A percentile compares a stretch with the other conserved stretches of the same genome.
Conservation (phyloP, 2,797 vertebrate species). For the Botia almorhae region DNA sequence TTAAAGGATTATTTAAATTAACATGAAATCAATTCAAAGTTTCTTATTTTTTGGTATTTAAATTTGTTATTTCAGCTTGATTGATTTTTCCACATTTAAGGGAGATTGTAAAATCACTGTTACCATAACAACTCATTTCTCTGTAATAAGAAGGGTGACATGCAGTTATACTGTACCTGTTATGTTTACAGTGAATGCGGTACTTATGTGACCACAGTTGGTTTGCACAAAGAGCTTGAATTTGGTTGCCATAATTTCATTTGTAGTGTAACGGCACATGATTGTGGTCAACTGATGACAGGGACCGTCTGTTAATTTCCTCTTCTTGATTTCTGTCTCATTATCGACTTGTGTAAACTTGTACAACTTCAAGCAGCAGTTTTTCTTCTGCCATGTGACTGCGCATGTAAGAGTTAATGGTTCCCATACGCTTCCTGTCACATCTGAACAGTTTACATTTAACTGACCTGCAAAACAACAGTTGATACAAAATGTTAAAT, state of each 20-base stretch:
- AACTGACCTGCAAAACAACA: no score
- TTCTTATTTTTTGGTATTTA: no score
- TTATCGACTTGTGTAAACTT: background rate
- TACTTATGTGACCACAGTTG: fast-evolving
- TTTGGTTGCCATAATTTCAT: background rate
- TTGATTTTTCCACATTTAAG: no score
- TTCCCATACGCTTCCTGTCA: background rate
- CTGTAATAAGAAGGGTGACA: background rate
- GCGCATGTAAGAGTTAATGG: background rate
- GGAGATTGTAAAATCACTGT: no score
- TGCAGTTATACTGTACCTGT: background rate
- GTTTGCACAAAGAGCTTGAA: background rate
- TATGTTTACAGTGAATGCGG: background rate
- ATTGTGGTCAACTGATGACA: background rate
- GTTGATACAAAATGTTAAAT: no score
- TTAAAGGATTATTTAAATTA: no score
- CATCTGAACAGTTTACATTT: background rate
- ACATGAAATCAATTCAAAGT: no score
- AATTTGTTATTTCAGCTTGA: no score
- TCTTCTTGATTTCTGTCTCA: background rate
- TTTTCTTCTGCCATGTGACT: background rate
- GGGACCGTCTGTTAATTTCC: background rate
- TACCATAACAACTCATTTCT: no score
- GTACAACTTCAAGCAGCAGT: background rate
- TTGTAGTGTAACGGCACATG: background rate